Conservation (phyloP, 1,140 invertebrate species). For the Meloidogyne hapla region DNA sequence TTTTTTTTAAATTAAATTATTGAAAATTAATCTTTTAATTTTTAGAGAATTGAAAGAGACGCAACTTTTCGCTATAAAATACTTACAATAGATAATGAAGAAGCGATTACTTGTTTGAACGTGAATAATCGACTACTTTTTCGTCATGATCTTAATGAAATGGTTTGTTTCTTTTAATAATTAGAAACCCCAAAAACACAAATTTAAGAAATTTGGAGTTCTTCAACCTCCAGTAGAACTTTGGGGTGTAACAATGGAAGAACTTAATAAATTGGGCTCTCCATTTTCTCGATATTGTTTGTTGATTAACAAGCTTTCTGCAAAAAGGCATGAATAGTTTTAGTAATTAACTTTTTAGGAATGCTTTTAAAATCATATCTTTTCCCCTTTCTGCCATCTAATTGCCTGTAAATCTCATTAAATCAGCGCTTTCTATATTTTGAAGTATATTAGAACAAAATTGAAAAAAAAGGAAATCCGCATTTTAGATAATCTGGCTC, state of each 20-base stretch:
- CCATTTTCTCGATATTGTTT: slow-evolving; percentile 52
- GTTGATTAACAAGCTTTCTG: slow-evolving; percentile 47
- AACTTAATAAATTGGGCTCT: slow-evolving; percentile 49
- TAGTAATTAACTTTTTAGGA: not conserved
- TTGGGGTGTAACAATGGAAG: slow-evolving; percentile 51
- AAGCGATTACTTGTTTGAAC: slow-evolving; percentile 55
- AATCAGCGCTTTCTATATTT: too few species aligned
- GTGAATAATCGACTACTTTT: slow-evolving; percentile 57
- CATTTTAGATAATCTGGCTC: too few species aligned
- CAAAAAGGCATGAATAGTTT: slow-evolving; percentile 9
- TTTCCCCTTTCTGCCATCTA: not conserved
- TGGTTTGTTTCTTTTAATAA: slow-evolving; percentile 44
- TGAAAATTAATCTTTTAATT: slow-evolving; percentile 2
- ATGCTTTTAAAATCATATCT: not conserved
- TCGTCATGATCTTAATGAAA: slow-evolving; percentile 49
- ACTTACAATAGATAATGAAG: slow-evolving; percentile 52
- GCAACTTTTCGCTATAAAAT: slow-evolving; percentile 60
- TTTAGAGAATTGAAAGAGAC: slow-evolving; percentile 58
- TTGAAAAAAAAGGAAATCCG: too few species aligned
- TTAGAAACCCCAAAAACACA: too few species aligned
- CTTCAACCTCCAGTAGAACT: slow-evolving; percentile 52
- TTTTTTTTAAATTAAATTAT: slow-evolving; percentile 13
- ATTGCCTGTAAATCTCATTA: too few species aligned
- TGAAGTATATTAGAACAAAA: too few species aligned
- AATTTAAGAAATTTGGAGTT: slow-evolving; percentile 56